Conservation (phyloP, 2,888 invertebrate species). For the Endotricha flammealis region DNA sequence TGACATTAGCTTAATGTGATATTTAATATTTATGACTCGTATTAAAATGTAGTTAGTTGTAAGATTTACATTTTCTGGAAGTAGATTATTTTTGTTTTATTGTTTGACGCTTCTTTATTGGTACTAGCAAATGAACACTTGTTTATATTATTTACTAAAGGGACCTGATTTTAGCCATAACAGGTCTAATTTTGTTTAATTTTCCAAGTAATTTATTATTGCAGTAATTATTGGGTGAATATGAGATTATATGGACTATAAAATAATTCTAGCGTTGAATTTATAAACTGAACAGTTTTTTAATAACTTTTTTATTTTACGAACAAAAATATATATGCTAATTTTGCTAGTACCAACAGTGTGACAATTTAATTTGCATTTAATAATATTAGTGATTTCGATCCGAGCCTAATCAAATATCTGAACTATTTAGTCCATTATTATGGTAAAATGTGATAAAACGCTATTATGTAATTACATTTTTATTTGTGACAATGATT, state of each 20-base stretch:
- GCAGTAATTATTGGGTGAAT: too few species aligned
- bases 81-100: constrained; percentile 37
- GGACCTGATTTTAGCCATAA: too few species aligned
- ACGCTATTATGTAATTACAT: constrained; percentile 27
- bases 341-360: constrained; percentile 34
- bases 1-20: constrained; percentile 76
- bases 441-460: constrained; percentile 41
- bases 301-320: too few species aligned
- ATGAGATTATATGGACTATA: too few species aligned
- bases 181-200: too few species aligned
- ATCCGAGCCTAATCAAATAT: constrained; percentile 55
- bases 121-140: constrained; percentile 23
- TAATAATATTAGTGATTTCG: constrained; percentile 49
- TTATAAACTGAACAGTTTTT: too few species aligned
- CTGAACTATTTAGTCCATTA: constrained; percentile 37
- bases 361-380: constrained; percentile 53
- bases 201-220: too few species aligned
- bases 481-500: constrained; percentile 21
- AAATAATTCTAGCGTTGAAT: too few species aligned
- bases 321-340: too few species aligned
- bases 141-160: too few species aligned
- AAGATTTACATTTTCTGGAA: constrained; percentile 44
- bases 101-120: constrained; percentile 26
- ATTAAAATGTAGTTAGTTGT: constrained; percentile 58
- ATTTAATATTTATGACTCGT: constrained; percentile 72